Base-by-base conservation (phyloP, 2,797 vertebrate species). In the Myotis findleyi region DNA sequence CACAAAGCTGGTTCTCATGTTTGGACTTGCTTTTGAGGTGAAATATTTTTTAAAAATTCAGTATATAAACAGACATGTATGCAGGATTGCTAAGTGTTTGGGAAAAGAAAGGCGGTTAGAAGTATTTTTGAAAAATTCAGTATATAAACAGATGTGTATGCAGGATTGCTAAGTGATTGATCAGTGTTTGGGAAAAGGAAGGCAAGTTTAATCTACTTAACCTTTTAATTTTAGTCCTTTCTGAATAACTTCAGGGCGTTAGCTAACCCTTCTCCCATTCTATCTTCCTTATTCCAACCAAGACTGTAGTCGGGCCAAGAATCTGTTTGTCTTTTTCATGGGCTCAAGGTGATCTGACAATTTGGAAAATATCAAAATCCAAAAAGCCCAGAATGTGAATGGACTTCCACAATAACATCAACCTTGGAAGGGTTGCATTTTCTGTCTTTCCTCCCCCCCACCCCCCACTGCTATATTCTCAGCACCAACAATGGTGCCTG, bases 31-130 rank as follows among this genome's bases (percentile, higher is more conserved):
- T 94, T 41, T 75, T 16, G 53, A 66, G 6, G 59, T 62, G 59
- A 92, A 96, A 82, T 80, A 36, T 93, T 95, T 95, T 91, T 90
- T n/a, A 68, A 96, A 85, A 94, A 90, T 53, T 80, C 47, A 59
- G 44, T 11, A 21, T 57, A 75, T 93, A 84, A 92, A 87, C 51
- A 94, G 89, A 49, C 21, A 2, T 55, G 38, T 75, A 47, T 49
- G 59, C 49, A 53, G 76, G 87, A 93, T 85, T 85, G 49, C 38
- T 90, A 38, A 81, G 86, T 72, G 49, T 96, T 87, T 93, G 59
- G 64, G 80, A 77, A 95, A 86, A 91, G 27, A 51, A 94, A 77
- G 77, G 82, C 11, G 30, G 23, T n/a, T 80, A 80, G 66, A 92
- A 96, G 79, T 80, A 41, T 93, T 95, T 95, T 89, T 90, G 33